These are phyloP conservation scores for Lethenteron camtschaticum DNA, from an alignment of 2,113 vertebrate species.

Conservation along the genomic window DNA sequence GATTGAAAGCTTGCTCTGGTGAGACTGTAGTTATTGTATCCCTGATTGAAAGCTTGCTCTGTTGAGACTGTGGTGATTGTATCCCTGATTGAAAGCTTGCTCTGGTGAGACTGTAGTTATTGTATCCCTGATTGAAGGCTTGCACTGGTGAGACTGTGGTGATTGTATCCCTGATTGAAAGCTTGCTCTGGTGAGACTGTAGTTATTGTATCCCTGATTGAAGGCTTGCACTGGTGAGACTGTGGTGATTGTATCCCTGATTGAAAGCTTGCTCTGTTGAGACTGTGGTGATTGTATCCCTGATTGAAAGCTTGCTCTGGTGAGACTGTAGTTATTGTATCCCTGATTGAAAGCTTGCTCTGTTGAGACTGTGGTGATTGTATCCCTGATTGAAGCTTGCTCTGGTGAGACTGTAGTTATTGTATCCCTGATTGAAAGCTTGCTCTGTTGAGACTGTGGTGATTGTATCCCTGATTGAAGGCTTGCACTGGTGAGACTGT, in stretches of 20 bases:
- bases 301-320: conserved; percentile 32
- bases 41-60: conserved; percentile 25
- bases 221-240: conserved; percentile 44
- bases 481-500: conserved; percentile 21
- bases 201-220: too few species aligned
- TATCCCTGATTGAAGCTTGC: too few species aligned
- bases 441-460: conserved; percentile 20
- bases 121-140: conserved; percentile 19
- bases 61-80: conserved; percentile 20
- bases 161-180: too few species aligned
- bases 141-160: conserved; percentile 19
- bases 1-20: conserved; percentile 21
- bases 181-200: conserved; percentile 21
- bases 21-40: too few species aligned
- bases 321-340: too few species aligned
- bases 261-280: conserved; percentile 32
- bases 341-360: conserved; percentile 20
- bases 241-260: too few species aligned
- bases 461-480: conserved; percentile 18
- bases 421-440: conserved; percentile 19
- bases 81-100: conserved; percentile 26
- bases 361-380: too few species aligned
- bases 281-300: too few species aligned
- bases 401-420: conserved; percentile 28
- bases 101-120: conserved; percentile 12